These are phyloP conservation scores for Drosophila birchii DNA, from an alignment of 2,888 invertebrate genomes.

Conservation along the genomic window DNA sequence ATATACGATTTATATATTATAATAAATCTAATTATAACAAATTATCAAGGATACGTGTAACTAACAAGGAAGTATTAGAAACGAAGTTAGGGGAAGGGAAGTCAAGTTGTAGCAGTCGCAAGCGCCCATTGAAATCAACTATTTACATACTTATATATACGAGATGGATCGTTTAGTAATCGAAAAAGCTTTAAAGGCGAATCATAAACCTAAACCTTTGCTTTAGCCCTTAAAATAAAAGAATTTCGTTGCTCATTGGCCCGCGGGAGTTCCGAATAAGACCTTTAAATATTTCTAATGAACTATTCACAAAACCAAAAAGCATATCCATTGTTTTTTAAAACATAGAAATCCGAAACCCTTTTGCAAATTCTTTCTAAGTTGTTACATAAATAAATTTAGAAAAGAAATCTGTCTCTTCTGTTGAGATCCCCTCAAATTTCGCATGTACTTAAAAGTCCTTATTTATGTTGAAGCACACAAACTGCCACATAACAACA, in stretches of 20 bases:
- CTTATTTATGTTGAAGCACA: slow-evolving; percentile 61
- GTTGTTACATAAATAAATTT: slow-evolving; percentile 55
- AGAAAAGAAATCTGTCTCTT: slow-evolving; percentile 10
- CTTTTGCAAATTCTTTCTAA: slow-evolving; percentile 43
- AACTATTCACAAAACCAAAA: slow-evolving; percentile 60
- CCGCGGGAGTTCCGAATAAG: slow-evolving; percentile 43
- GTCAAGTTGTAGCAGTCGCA: slow-evolving; percentile 63
- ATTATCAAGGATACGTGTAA: slow-evolving; percentile 78
- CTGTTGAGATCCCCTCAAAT: slow-evolving; percentile 10
- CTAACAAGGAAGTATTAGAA: slow-evolving; percentile 75
- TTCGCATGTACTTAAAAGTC: slow-evolving; percentile 63
- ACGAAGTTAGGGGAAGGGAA: slow-evolving; percentile 42
- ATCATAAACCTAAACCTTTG: slow-evolving; percentile 37
- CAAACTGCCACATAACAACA: slow-evolving; percentile 68
- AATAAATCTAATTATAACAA: slow-evolving; percentile 69
- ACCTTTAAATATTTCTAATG: slow-evolving; percentile 52
- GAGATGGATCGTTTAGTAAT: slow-evolving; percentile 53
- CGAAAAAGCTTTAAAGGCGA: slow-evolving; percentile 74
- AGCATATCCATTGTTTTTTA: slow-evolving; percentile 80
- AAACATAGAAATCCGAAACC: slow-evolving; percentile 57
- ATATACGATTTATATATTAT: slow-evolving; percentile 57
- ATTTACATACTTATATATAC: slow-evolving; percentile 60
- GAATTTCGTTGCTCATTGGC: slow-evolving; percentile 64
- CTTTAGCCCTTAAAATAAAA: slow-evolving; percentile 36
- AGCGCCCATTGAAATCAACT: slow-evolving; percentile 73